A percentile compares a stretch with the other conserved stretches of the same genome.
phyloP scores from a whole-genome alignment of 2,888 invertebrate genomes.

The Spilosoma lubricipeda region DNA sequence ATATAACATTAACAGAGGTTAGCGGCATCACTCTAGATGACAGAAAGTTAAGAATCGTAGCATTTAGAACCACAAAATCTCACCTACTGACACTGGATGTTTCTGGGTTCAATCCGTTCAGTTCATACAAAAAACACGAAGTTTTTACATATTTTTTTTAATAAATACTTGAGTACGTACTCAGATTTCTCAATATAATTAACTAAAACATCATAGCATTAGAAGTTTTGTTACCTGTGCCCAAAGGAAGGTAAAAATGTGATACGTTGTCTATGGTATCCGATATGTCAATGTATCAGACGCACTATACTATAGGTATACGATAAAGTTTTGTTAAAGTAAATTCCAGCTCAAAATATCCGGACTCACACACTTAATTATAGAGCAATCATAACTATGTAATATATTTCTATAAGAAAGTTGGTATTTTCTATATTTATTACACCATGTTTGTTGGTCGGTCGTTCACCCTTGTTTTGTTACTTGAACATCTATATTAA shows the following conservation, averaged over 20 bases:
- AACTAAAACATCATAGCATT: background rate
- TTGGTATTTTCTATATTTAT: background rate
- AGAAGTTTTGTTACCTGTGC: background rate
- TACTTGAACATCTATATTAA: constrained; percentile 1
- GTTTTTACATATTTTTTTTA: no score
- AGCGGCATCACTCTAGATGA: background rate
- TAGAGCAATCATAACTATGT: background rate
- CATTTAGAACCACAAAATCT: background rate
- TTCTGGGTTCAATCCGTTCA: background rate
- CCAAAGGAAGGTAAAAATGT: background rate
- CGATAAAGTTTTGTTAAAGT: background rate
- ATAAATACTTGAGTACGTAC: no score
- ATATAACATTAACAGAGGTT: constrained; percentile 9
- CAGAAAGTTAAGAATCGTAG: background rate
- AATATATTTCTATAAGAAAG: background rate
- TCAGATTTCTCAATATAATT: background rate
- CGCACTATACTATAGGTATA: background rate
- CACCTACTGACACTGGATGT: background rate
- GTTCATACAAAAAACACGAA: background rate
- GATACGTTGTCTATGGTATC: background rate
- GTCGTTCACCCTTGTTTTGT: background rate
- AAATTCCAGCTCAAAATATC: background rate
- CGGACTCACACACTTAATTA: background rate
- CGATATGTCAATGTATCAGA: background rate
- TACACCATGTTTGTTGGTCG: background rate